Base-by-base conservation (phyloP, 92 coral and sea anemone species). In the Phenganax stokvisi region DNA sequence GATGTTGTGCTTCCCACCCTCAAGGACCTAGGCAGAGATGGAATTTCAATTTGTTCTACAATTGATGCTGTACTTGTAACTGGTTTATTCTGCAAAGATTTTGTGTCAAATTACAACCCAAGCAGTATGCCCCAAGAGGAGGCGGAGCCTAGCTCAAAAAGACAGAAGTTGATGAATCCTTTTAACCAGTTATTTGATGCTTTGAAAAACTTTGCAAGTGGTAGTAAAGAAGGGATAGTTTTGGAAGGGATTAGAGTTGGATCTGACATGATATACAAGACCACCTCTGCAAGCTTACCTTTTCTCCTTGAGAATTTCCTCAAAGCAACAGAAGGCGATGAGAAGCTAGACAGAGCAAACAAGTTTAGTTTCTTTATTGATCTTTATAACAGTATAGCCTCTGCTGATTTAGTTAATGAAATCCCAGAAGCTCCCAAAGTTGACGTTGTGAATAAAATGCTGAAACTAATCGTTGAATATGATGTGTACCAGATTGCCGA, bases 401-500 rank as follows among this genome's bases (percentile, higher is more conserved):
- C 69, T 16, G 47, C 12, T 27, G 52, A 37, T 27, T 30, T 8
- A 12, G 83, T 16, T 64, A 20, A 30, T n/a, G 8, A 3, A 15
- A 25, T 52, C 6, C 74, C 52, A 79, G 62, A 79, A 8, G 74
- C 51, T 10, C 52, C 31, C 44, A 79, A 61, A 51, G 54, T 63
- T 60, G 52, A n/a, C 8, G 54, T 79, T 79, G 17, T 79, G 53
- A 65, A 51, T 79, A 31, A 63, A 12, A 79, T 79, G 83, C 83
- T 79, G 25, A 67, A 79, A 30, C 3, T 44, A 3, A 9, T 79
- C 16, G 67, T 79, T n/a, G 83, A 79, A 17, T 64, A 63, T 25
- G 83, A 79, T 65, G 83, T 79, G 11, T 79, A 65, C 56, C 73
- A 79, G 57, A 79, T 79, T 63, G 83, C 73, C 15, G 83, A 79